phyloP scores from a whole-genome alignment of 1,140 invertebrate species.

The Ooceraea biroi region DNA sequence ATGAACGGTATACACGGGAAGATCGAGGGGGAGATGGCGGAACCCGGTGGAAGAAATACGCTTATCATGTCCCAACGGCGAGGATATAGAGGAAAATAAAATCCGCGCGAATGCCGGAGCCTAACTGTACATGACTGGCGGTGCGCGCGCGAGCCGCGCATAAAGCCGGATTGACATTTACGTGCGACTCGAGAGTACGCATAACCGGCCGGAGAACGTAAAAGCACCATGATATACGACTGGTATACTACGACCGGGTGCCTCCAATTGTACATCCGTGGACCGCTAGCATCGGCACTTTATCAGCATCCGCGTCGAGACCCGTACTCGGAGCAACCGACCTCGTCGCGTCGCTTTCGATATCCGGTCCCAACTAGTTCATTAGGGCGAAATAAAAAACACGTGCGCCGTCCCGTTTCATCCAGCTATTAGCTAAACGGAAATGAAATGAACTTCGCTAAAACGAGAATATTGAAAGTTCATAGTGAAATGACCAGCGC shows the following conservation, averaged over 20 bases:
- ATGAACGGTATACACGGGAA: slow-evolving; percentile 50
- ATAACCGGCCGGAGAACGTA: slow-evolving; percentile 29
- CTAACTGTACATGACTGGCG: slow-evolving; percentile 50
- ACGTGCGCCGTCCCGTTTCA: not conserved
- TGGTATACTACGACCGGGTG: not conserved
- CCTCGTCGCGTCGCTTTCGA: not conserved
- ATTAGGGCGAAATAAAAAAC: not conserved
- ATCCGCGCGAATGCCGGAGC: slow-evolving; percentile 58
- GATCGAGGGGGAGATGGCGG: slow-evolving; percentile 20
- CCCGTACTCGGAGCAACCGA: not conserved
- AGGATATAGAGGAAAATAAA: slow-evolving; percentile 64
- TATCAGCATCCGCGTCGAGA: not conserved
- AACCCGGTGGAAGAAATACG: slow-evolving; percentile 60
- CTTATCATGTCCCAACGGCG: slow-evolving; percentile 60
- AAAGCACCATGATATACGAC: slow-evolving; percentile 35
- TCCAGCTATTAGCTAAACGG: not conserved
- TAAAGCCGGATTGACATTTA: slow-evolving; percentile 66
- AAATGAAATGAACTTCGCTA: no score
- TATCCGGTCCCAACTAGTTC: not conserved
- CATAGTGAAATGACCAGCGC: no score
- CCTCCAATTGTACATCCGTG: not conserved
- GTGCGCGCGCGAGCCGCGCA: slow-evolving; percentile 7
- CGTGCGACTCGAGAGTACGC: slow-evolving; percentile 58
- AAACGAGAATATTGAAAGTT: not conserved
- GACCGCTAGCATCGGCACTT: slow-evolving; percentile 5